Evolutionary conservation across 1,140 invertebrate genomes (phyloP), one percentile per base, ranked within the genome.

Genomic region (Phymorhynchus buccinoides): DNA sequence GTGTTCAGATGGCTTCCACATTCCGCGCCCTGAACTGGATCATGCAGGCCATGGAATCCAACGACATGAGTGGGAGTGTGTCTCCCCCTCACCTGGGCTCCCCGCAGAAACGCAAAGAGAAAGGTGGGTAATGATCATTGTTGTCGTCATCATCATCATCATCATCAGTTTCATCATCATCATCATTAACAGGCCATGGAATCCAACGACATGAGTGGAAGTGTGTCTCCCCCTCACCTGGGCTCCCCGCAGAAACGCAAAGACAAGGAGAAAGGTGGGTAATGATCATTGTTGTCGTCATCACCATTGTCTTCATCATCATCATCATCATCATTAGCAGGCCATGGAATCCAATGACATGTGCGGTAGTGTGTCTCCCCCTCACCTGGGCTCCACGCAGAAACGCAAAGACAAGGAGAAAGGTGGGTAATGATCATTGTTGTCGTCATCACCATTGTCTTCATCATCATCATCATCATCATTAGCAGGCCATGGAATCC

Each of bases 11-110:
- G 85, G 80, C 86, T 32, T 62, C 62, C 35, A 91, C 89, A n/a
- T 85, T 80, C 39, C 84, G 88, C 22, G 89, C 89, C 35, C 79
- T 91, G 37, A 84, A 89, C 62, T 91, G 90, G 88, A 91, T 91
- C 39, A 89, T 91, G 86, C 79, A 83, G n/a, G 84, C 86, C 3
- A 77, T 91, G 83, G 62, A 88, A 81, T 88, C 88, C 66, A 86
- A 86, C 44, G 86, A 88, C 27, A 78, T 87, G 79, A 85, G 32
- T 80, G 41, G 22, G 4, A 75, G 52, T 52, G 81, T 44, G 7
- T 62, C 81, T n/a, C 27, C 86, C 73, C 79, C 86, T n/a, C 0
- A 52, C 1, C 22, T 83, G 37, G 66, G 22, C 27, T 62, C 44
- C 30, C 71, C 68, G 9, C 52, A 4, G 39, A 85, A 85, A 32